Evolutionary conservation across 2,113 vertebrate genomes (phyloP).

Genomic region (Platanista minor): DNA sequence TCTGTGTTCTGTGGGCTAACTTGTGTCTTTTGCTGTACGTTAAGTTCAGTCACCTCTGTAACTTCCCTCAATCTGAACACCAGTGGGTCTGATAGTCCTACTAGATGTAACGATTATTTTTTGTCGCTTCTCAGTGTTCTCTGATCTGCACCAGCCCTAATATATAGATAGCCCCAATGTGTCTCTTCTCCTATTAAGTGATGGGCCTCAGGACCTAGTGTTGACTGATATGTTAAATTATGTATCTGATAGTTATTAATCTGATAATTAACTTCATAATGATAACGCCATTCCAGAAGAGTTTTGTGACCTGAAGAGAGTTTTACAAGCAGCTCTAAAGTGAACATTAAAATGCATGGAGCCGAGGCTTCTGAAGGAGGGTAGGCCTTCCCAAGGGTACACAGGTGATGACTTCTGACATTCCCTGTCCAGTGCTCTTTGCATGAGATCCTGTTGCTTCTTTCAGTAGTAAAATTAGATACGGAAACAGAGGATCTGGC

Average conservation of each 20-base stretch:
- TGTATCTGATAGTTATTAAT: too few relatives aligned
- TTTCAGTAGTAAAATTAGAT: not conserved
- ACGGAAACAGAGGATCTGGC: not conserved
- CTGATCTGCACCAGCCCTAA: accelerated
- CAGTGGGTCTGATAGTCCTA: not conserved
- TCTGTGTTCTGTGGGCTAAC: not conserved
- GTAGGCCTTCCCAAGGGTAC: accelerated
- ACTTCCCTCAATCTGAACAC: not conserved
- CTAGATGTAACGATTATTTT: accelerated
- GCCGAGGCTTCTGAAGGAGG: not conserved
- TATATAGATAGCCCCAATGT: accelerated
- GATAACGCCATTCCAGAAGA: not conserved
- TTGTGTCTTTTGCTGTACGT: not conserved
- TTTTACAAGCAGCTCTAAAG: not conserved
- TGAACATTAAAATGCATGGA: accelerated
- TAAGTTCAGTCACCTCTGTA: not conserved
- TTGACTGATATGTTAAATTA: not conserved
- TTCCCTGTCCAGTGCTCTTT: accelerated
- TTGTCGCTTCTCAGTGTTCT: not conserved
- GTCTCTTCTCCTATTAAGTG: not conserved
- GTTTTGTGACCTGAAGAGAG: not conserved
- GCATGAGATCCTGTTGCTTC: not conserved
- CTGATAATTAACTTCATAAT: not conserved
- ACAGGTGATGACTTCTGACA: accelerated
- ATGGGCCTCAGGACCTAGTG: not conserved